These are phyloP conservation scores for Dascyllus trimaculatus DNA, from an alignment of 2,113 vertebrate genomes.

Conservation along the genomic window DNA sequence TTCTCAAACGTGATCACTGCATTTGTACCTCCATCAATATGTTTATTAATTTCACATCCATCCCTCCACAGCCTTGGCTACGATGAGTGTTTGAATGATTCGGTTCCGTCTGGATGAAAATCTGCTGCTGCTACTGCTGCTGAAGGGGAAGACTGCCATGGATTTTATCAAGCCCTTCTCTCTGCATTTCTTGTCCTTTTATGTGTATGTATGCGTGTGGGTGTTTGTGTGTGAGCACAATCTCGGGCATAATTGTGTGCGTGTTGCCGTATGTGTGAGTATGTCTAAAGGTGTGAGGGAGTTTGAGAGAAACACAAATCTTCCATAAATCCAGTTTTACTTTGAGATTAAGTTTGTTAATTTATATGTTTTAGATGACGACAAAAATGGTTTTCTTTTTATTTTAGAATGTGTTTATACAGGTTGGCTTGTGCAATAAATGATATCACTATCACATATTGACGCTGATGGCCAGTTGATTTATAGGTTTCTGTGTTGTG, in stretches of 20 bases:
- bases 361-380: conserved; percentile 68
- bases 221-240: conserved; percentile 10
- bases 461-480: conserved; percentile 69
- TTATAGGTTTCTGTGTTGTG: conserved; percentile 60
- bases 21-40: background rate
- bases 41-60: conserved; percentile 6
- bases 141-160: conserved; percentile 75
- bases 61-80: conserved; percentile 80
- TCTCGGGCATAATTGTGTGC: conserved; percentile 1
- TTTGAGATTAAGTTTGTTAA: conserved; percentile 66
- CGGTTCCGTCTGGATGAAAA: conserved; percentile 35
- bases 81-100: conserved; percentile 66
- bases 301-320: conserved; percentile 66
- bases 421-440: conserved; percentile 93
- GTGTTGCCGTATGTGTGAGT: conserved; percentile 10
- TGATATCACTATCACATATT: conserved; percentile 72
- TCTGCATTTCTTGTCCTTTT: conserved; percentile 51
- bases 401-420: conserved; percentile 71
- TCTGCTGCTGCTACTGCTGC: conserved; percentile 71
- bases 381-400: conserved; percentile 49
- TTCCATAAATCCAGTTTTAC: conserved; percentile 67
- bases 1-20: too few relatives aligned
- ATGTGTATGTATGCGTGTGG: conserved; percentile 32
- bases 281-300: conserved; percentile 69
- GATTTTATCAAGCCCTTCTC: conserved; percentile 55